Conservation (phyloP, 2,888 invertebrate genomes). For the Bombylius major region DNA sequence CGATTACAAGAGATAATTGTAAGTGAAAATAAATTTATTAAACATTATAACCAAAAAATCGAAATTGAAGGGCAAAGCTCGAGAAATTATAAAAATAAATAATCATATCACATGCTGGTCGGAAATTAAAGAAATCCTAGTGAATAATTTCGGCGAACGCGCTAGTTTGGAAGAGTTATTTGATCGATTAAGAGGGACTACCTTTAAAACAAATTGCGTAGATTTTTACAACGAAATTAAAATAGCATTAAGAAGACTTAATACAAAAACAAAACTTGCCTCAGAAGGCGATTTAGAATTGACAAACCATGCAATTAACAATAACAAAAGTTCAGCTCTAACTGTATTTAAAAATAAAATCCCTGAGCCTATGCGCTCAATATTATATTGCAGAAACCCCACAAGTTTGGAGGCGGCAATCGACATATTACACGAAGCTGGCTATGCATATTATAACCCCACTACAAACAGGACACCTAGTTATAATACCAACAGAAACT, state of each 20-base stretch:
- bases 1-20: too few species aligned
- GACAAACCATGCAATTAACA: neutral
- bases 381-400: neutral
- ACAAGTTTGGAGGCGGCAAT: neutral
- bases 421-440: neutral
- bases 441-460: neutral
- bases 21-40: too few species aligned
- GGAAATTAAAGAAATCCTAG: neutral
- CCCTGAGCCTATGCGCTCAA: neutral
- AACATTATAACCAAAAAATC: too few species aligned
- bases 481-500: neutral
- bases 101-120: neutral
- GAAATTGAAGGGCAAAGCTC: slow-evolving; percentile 4
- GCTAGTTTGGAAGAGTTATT: slow-evolving; percentile 5
- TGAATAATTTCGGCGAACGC: slow-evolving; percentile 10
- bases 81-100: slow-evolving; percentile 7
- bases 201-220: slow-evolving; percentile 5
- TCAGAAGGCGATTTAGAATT: neutral
- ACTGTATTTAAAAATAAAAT: neutral
- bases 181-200: slow-evolving; percentile 1
- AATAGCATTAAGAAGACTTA: neutral
- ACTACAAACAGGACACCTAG: neutral
- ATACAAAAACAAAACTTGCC: neutral
- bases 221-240: slow-evolving; percentile 4
- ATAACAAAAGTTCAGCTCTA: neutral